phyloP scores from a whole-genome alignment of 2,113 vertebrate species.

The Trachemys scripta region DNA sequence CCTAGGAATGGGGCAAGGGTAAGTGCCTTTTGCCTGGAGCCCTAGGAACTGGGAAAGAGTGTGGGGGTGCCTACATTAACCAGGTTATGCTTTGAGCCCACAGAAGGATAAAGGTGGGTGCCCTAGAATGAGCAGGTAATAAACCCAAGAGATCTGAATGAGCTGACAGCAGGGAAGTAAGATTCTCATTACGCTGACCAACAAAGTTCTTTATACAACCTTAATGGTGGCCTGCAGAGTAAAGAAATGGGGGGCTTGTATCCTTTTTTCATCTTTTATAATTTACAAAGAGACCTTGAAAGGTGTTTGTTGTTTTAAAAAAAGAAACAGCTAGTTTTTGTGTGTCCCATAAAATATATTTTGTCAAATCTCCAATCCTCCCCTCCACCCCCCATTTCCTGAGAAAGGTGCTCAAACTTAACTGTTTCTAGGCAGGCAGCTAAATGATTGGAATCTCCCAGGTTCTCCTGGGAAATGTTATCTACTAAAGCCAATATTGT shows the following conservation, averaged over 20 bases:
- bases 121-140: not conserved
- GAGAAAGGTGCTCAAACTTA: not conserved
- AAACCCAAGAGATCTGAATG: not conserved
- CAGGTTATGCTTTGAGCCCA: no score
- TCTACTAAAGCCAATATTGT: conserved; percentile 9
- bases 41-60: no score
- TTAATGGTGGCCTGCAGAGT: not conserved
- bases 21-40: no score
- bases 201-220: not conserved
- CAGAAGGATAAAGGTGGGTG: no score
- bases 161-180: not conserved
- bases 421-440: not conserved
- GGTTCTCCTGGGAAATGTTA: no score
- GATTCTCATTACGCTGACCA: not conserved
- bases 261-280: not conserved
- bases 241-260: not conserved
- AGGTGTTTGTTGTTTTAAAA: not conserved
- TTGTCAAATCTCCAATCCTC: not conserved
- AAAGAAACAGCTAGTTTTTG: not conserved
- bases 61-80: no score
- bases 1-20: no score
- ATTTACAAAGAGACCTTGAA: not conserved
- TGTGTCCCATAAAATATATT: accelerated
- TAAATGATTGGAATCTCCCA: no score
- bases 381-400: not conserved